phyloP scores from a whole-genome alignment of 1,140 invertebrate genomes.

The Aphaenogaster floridana region DNA sequence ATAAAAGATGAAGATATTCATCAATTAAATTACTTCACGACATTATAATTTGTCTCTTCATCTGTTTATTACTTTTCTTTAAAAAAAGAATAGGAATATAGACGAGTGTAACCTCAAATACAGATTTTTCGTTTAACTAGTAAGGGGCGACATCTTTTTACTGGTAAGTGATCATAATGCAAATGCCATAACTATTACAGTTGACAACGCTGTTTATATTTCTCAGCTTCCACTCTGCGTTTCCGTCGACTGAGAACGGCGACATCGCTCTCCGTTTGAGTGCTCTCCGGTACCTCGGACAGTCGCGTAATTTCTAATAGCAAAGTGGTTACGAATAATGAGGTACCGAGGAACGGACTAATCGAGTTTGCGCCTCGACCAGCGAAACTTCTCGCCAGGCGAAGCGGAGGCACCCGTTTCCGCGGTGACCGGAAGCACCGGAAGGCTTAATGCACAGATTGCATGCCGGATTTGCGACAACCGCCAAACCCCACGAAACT shows the following conservation, averaged over 20 bases:
- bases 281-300: neutral
- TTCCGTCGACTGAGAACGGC: neutral
- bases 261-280: neutral
- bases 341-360: constrained; percentile 28
- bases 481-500: constrained; percentile 34
- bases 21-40: neutral
- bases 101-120: neutral
- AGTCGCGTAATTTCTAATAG: constrained; percentile 35
- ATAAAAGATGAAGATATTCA: neutral
- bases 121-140: neutral
- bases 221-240: neutral
- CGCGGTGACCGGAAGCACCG: constrained; percentile 30
- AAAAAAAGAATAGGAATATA: neutral
- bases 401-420: neutral
- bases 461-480: constrained; percentile 6
- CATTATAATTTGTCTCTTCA: neutral
- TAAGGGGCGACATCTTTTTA: neutral
- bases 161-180: neutral
- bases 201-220: neutral
- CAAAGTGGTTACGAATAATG: constrained; percentile 36
- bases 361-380: constrained; percentile 60
- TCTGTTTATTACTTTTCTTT: neutral
- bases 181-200: neutral
- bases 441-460: constrained; percentile 40
- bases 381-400: neutral